Base-by-base conservation (phyloP, 2,113 vertebrate species). In the Junco hyemalis region DNA sequence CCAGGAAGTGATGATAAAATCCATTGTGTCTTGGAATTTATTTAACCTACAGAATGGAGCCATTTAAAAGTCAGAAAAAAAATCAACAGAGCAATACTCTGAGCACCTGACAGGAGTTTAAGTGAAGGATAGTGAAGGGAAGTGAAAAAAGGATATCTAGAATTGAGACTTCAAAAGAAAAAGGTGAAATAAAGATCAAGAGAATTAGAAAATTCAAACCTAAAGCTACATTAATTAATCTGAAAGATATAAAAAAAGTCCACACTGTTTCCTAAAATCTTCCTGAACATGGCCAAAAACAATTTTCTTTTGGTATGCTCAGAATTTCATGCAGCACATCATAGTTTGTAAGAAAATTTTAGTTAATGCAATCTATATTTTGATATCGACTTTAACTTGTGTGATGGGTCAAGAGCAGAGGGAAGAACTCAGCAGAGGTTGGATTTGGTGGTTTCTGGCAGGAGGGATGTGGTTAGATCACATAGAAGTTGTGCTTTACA, bases 161-260 rank as follows among this genome's bases (percentile, higher is more conserved):
- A 80, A 33, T 15, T 73, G 33, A 83, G 4, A 24, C 12, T 72
- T 22, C 12, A 57, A 73, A 38, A 36, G 14, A 76, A 98, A 94
- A 45, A 31, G 6, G 80, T 92, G 12, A 72, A 95, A 68, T 61
- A 59, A 73, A 83, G 22, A 33, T 6, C 38, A 79, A 59, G 93
- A 97, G 18, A 98, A 98, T 95, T 97, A 92, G 22, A 74, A 74
- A 65, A 61, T 51, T 22, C 8, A 68, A 36, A 29, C 48, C 12
- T n/a, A 14, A 74, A 71, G 28, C 23, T 26, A 44, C 19, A 95
- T 96, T 36, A 98, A 98, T 97, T 97, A 91, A 76, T 97, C 95
- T 26, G 86, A 31, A 18, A 98, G 96, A 76, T 5, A 12, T 28
- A 93, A 90, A 97, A 97, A 36, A 98, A 98, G 64, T 97, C 95